phyloP scores from a whole-genome alignment of 2,113 vertebrate genomes.

The Microcebus jonahi region DNA sequence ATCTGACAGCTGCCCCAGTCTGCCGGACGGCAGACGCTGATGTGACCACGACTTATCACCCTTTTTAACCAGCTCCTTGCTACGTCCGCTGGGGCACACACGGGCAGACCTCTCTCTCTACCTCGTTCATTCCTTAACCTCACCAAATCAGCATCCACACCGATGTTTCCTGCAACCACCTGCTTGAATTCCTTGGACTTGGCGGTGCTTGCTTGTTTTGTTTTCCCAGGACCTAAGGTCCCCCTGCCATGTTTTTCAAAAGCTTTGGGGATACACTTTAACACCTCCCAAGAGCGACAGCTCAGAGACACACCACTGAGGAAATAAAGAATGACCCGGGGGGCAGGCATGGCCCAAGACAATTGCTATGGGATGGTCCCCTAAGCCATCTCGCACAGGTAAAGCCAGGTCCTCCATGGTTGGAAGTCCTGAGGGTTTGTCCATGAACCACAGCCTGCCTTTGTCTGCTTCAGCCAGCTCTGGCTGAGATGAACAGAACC shows the following conservation, averaged over 20 bases:
- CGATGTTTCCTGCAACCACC: neutral
- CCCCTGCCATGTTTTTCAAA: neutral
- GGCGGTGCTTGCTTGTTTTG: neutral
- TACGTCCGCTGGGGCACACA: too few relatives aligned
- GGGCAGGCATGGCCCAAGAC: too few relatives aligned
- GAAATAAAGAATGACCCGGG: neutral
- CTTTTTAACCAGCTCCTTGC: neutral
- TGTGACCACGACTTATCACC: neutral
- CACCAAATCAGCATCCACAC: neutral
- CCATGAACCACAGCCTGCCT: neutral
- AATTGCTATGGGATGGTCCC: neutral
- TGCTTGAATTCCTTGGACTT: neutral
- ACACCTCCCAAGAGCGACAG: rapidly evolving
- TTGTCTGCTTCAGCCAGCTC: neutral
- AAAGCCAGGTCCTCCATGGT: neutral
- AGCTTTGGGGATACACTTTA: neutral
- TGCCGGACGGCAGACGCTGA: rapidly evolving
- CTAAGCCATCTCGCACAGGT: neutral
- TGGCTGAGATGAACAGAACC: neutral
- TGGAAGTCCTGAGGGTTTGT: neutral
- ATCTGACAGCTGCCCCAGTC: neutral
- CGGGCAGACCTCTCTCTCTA: neutral
- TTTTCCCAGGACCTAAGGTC: neutral
- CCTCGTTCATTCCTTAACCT: neutral
- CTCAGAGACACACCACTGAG: neutral